These are phyloP conservation scores for Mustela nigripes DNA, from an alignment of 2,113 vertebrate genomes.

Conservation along the genomic window DNA sequence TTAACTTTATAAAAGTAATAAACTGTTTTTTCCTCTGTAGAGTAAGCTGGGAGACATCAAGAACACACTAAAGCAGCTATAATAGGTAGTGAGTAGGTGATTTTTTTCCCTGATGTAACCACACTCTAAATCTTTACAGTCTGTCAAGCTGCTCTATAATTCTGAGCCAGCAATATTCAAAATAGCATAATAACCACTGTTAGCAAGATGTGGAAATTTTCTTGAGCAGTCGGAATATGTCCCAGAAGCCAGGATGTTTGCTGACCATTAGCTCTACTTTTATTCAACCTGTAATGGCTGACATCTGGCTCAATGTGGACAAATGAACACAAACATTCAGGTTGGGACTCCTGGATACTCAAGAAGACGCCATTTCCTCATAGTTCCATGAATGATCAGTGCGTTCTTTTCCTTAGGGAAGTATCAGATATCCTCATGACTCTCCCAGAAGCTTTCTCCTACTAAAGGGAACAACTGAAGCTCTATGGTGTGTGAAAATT, in stretches of 20 bases:
- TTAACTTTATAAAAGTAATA: conserved; percentile 60
- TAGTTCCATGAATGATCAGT: neutral
- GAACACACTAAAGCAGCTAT: conserved; percentile 50
- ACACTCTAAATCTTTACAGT: conserved; percentile 79
- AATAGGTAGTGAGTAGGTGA: conserved; percentile 65
- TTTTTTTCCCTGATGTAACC: conserved; percentile 56
- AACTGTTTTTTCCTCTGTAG: conserved; percentile 46
- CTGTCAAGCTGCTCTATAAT: conserved; percentile 73
- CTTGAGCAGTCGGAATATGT: conserved; percentile 54
- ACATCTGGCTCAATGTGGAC: neutral
- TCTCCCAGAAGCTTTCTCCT: conserved; percentile 30
- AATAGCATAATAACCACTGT: conserved; percentile 76
- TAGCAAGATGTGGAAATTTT: conserved; percentile 79
- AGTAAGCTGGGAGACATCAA: conserved; percentile 49
- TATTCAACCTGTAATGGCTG: conserved; percentile 59
- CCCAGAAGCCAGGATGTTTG: conserved; percentile 75
- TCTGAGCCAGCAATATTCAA: conserved; percentile 77
- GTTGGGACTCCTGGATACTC: neutral
- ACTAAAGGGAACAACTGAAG: neutral
- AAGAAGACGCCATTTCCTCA: neutral
- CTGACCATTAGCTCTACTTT: conserved; percentile 35
- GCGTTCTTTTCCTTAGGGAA: conserved; percentile 19
- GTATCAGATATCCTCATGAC: neutral
- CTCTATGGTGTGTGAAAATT: neutral
- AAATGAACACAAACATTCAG: conserved; percentile 7